Conservation (phyloP, 2,113 vertebrate species). For the Lota lota region DNA sequence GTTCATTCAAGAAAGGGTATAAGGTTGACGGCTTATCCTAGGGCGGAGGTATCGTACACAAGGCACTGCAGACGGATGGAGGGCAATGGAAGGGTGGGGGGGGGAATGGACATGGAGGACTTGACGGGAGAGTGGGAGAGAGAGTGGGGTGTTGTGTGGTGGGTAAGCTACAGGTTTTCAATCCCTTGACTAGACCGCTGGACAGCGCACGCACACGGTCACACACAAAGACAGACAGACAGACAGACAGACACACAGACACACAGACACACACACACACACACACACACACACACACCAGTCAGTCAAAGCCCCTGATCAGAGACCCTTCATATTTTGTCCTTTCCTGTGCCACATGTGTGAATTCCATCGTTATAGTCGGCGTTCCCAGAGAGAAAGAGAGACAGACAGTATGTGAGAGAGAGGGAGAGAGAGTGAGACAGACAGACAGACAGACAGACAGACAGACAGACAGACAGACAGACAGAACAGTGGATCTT, state of each 20-base stretch:
- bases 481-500: conserved; percentile 55
- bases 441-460: too few species aligned
- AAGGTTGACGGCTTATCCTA: neutral
- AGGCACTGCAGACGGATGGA: conserved; percentile 9
- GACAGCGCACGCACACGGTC: conserved; percentile 2
- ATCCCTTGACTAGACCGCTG: neutral
- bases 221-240: neutral
- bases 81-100: neutral
- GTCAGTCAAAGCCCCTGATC: conserved; percentile 39
- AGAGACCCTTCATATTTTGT: conserved; percentile 27
- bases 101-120: too few species aligned
- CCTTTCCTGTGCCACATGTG: conserved; percentile 62
- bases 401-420: too few species aligned
- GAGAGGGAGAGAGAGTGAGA: too few species aligned
- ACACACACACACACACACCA: conserved; percentile 22
- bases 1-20: neutral
- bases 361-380: conserved; percentile 63
- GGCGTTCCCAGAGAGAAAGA: conserved; percentile 49
- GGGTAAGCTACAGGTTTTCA: neutral
- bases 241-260: conserved; percentile 37
- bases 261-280: conserved; percentile 4
- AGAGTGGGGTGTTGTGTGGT: too few species aligned
- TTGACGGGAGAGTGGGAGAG: too few species aligned
- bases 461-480: too few species aligned
- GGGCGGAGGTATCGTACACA: conserved; percentile 20